phyloP scores from a whole-genome alignment of 2,113 vertebrate species.

The Passer domesticus region DNA sequence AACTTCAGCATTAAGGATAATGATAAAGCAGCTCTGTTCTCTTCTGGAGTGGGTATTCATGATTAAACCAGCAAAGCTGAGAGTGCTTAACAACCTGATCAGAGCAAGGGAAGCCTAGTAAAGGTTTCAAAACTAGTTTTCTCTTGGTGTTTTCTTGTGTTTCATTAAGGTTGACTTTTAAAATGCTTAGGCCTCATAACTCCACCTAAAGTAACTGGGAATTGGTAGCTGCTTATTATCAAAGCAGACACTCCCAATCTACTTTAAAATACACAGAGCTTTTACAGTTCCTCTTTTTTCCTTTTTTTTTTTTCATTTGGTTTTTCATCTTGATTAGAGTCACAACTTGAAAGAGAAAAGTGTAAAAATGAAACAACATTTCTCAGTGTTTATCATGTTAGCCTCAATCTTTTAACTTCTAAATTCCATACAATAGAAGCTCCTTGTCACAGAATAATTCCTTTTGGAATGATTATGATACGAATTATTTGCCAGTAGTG shows the following conservation, averaged over 20 bases:
- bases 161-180: neutral
- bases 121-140: neutral
- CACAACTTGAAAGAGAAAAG: neutral
- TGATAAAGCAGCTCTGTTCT: neutral
- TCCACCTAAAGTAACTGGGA: neutral
- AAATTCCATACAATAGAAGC: neutral
- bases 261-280: neutral
- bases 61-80: neutral
- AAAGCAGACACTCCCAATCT: neutral
- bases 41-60: neutral
- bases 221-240: neutral
- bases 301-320: neutral
- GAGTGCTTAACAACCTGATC: neutral
- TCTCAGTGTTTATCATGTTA: neutral
- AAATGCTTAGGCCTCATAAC: neutral
- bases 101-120: neutral
- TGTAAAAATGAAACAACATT: neutral
- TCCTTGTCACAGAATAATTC: constrained; percentile 19
- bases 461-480: constrained; percentile 5
- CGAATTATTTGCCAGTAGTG: constrained; percentile 14
- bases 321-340: neutral
- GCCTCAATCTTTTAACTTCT: neutral
- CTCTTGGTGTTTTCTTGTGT: neutral
- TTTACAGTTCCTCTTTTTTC: neutral
- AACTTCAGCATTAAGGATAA: neutral